Base-by-base conservation (phyloP, 2,888 invertebrate genomes). In the Heteropelma amictum region DNA sequence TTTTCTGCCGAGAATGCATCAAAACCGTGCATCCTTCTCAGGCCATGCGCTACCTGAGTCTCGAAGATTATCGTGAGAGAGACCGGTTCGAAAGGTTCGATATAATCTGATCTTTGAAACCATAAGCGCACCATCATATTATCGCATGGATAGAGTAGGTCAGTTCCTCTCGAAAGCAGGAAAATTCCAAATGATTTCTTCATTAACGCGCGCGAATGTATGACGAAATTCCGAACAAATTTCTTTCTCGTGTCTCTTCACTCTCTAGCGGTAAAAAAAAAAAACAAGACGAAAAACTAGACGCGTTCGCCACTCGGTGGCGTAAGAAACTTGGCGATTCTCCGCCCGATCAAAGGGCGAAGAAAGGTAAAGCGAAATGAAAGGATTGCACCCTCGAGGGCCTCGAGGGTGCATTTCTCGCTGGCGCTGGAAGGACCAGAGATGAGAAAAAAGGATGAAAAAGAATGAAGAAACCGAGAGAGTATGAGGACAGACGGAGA, bases 51-150 rank as follows among this genome's bases (percentile, higher is more conserved):
- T 71, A 71, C 70, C 70, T 71, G 70, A 45, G 63, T 26, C 40
- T 65, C 28, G 30, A 63, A 47, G 54, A 63, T 71, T 47, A 49
- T n/a, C n/a, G n/a, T n/a, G 70, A 40, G 40, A 63, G 61, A 73
- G 84, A 87, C 87, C 86, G 86, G 86, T 86, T 85, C 79, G 79
- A 76, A 67, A 64, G 38, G 63, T 63, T 49, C 42, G 21, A 51
- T 53, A 19, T 54, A 53, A n/a, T 49, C 68, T 12, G 68, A 69
- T 56, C 56, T 49, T 19, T 5, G 49, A 49, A n/a, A n/a, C n/a
- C n/a, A n/a, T n/a, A n/a, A n/a, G n/a, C n/a, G n/a, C 40, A 56
- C 45, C 30, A 42, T 21, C 30, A 26, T 56, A 63, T 49, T n/a
- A 42, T 56, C 14, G 17, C 14, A 42, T 64, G 45, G 47, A 42